Base-by-base conservation (phyloP, 2,888 invertebrate species). In the Diadegma fenestrale region DNA sequence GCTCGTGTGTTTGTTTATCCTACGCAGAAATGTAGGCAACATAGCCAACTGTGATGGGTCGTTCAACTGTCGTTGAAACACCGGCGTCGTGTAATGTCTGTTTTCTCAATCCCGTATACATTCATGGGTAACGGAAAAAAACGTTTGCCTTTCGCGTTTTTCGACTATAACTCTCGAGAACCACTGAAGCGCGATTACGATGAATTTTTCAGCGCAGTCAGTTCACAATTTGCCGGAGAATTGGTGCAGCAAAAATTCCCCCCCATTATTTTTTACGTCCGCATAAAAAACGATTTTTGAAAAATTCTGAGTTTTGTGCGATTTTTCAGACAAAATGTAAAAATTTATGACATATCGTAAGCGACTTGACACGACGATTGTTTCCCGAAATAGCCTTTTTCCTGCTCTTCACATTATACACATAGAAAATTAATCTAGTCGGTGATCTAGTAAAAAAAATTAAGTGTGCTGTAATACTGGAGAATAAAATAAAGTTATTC, bases 61-160 rank as follows among this genome's bases (percentile, higher is more conserved):
- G 45, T 78, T 82, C 69, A 82, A 82, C 78, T 68, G 37, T 78
- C 19, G 66, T 58, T 2, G 7, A 10, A 48, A 71, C 68, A n/a
- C 37, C 33, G n/a, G 26, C 68, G 68, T 48, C 12, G 26, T 71
- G 37, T 10, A 37, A 10, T 48, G 45, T 45, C 10, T 30, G n/a
- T 71, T 48, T 51, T 51, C 10, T 33, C 12, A 8, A 54, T 12
- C 26, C 26, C 26, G 4, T 58, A 58, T 26, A 22, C 10, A 8
- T 26, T 26, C 58, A 12, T 26, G 14, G 22, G 58, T 58, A 58
- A 58, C 14, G 58, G 14, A 58, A 26, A 14, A 54, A 58, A 58
- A 22, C 30, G 26, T 26, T 26, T 58, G 26, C 26, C 26, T 58
- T 19, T 19, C 58, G 12, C 26, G 12, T 26, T 58, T 26, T 58